Evolutionary conservation across 2,113 vertebrate species (phyloP).

Genomic region (Tyrannus savana): DNA sequence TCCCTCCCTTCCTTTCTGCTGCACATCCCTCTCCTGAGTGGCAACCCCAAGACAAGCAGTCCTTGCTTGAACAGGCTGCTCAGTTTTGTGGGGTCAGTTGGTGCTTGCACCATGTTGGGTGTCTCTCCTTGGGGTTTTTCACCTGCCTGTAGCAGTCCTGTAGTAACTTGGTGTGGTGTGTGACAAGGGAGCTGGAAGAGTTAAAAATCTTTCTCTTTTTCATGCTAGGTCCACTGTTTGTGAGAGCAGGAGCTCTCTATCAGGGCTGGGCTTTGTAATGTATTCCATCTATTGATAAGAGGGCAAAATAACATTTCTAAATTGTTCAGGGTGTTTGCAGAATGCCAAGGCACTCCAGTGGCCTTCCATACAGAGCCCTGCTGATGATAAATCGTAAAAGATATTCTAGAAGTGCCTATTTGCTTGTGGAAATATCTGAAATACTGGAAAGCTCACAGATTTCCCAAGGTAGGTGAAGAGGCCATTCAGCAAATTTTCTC

Average conservation of each 20-base stretch:
- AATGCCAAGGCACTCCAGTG: constrained; percentile 46
- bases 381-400: constrained; percentile 48
- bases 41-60: not conserved
- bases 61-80: not conserved
- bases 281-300: constrained; percentile 61
- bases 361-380: constrained; percentile 20
- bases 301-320: constrained; percentile 58
- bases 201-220: constrained; percentile 36
- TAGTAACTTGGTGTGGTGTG: not conserved
- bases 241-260: constrained; percentile 41
- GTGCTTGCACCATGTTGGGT: not conserved
- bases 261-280: constrained; percentile 57
- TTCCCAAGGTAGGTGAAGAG: constrained; percentile 42
- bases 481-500: constrained; percentile 20
- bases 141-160: not conserved
- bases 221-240: constrained; percentile 9
- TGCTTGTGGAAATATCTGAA: constrained; percentile 64
- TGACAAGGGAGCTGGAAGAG: not conserved
- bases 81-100: not conserved
- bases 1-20: not conserved
- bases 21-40: not conserved
- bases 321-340: constrained; percentile 64
- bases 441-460: constrained; percentile 54
- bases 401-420: constrained; percentile 53
- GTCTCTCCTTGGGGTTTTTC: not conserved